These are phyloP conservation scores for Tolmerus cingulatus DNA, from an alignment of 2,888 invertebrate genomes.

Conservation along the genomic window DNA sequence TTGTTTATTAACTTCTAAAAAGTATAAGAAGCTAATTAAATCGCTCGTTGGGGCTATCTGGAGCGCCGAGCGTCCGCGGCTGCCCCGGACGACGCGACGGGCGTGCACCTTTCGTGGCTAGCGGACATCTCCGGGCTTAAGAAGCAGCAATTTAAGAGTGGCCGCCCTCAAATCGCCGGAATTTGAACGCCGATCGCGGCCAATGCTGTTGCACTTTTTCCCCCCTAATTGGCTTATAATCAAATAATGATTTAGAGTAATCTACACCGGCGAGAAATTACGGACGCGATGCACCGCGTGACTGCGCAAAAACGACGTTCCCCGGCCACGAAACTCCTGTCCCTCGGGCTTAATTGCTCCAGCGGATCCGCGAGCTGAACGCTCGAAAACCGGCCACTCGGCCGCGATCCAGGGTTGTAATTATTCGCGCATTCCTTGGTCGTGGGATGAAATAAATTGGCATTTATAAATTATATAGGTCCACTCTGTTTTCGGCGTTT, in stretches of 20 bases:
- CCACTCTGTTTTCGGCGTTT: background rate
- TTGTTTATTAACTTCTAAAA: constrained; percentile 21
- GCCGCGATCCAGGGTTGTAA: constrained; percentile 5
- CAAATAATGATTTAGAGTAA: constrained; percentile 38
- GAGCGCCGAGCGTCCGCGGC: background rate
- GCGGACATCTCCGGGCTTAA: constrained; percentile 1
- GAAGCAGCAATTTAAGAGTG: background rate
- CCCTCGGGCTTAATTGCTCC: constrained; percentile 29
- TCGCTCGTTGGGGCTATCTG: background rate
- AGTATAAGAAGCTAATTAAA: constrained; percentile 20
- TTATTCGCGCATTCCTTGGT: constrained; percentile 27
- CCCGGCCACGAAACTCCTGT: constrained; percentile 7
- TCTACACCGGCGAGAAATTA: constrained; percentile 7
- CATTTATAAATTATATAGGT: constrained; percentile 22
- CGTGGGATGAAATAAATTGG: constrained; percentile 37
- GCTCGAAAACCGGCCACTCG: background rate
- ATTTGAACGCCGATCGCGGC: background rate
- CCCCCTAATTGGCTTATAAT: constrained; percentile 29
- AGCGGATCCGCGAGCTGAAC: background rate
- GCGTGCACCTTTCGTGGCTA: background rate
- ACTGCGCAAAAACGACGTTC: background rate
- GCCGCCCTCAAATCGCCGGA: constrained; percentile 24
- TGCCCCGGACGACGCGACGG: background rate
- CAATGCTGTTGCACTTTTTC: constrained; percentile 22
- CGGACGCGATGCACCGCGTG: background rate